A percentile compares a stretch with the other conserved stretches of the same genome.
Conservation (phyloP, 2,797 vertebrate genomes). For the Distichodus sexfasciatus region DNA sequence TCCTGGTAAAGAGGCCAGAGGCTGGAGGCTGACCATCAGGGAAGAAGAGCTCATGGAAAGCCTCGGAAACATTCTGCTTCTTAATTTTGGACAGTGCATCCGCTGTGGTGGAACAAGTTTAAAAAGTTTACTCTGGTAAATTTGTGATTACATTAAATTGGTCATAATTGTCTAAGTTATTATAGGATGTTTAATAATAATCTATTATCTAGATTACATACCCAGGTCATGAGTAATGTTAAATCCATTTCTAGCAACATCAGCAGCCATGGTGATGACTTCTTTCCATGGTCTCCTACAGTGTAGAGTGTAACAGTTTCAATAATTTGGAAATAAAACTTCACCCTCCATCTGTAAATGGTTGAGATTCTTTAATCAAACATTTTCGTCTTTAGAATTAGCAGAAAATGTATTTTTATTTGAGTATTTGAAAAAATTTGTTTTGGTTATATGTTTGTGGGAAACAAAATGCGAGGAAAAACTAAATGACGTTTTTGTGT, state of each 20-base stretch:
- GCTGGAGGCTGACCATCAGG: slow-evolving; percentile 75
- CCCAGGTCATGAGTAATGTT: slow-evolving; percentile 95
- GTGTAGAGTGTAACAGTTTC: slow-evolving; percentile 8
- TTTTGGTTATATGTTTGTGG: too few relatives aligned
- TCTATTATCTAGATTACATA: slow-evolving; percentile 61
- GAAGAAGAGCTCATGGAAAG: slow-evolving; percentile 83
- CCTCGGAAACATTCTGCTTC: slow-evolving; percentile 75
- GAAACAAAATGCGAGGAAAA: too few relatives aligned
- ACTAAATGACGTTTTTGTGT: too few relatives aligned
- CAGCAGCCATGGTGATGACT: slow-evolving; percentile 80
- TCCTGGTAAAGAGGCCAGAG: slow-evolving; percentile 75
- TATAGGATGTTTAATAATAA: neutral
- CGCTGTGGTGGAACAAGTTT: slow-evolving; percentile 65
- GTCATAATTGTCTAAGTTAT: neutral
- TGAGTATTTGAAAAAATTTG: too few relatives aligned
- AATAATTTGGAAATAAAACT: too few relatives aligned
- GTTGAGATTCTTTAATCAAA: too few relatives aligned
- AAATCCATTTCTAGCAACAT: slow-evolving; percentile 88
- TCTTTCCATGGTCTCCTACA: slow-evolving; percentile 86
- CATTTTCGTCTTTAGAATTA: too few relatives aligned
- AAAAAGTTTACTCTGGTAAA: neutral
- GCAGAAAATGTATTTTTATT: too few relatives aligned
- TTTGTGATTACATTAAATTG: neutral
- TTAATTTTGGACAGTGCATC: slow-evolving; percentile 82
- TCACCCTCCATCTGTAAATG: too few relatives aligned